phyloP scores from a whole-genome alignment of 2,888 invertebrate genomes.

The Mesorhabditis spiculigera region DNA sequence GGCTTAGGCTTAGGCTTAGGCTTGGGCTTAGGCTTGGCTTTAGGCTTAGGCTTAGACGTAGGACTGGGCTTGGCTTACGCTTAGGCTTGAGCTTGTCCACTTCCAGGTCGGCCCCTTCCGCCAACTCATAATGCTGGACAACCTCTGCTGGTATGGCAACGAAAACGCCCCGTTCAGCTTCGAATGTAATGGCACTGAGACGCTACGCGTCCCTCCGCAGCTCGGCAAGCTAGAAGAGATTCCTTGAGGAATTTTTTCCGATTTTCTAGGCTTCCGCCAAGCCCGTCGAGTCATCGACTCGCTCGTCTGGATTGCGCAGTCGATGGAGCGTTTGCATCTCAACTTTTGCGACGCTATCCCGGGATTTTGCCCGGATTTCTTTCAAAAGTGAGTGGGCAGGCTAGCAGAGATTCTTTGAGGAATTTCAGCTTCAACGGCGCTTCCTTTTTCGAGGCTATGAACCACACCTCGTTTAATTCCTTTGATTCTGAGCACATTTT shows the following conservation, averaged over 20 bases:
- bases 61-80: neutral
- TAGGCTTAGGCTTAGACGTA: no score
- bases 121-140: neutral
- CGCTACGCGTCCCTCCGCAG: conserved; percentile 1
- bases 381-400: neutral
- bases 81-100: neutral
- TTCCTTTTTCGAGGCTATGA: neutral
- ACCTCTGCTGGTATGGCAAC: neutral
- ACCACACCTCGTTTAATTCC: neutral
- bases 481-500: neutral
- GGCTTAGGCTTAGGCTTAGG: neutral
- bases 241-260: neutral
- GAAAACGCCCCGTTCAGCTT: neutral
- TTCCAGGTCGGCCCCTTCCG: neutral
- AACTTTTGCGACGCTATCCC: neutral
- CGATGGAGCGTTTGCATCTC: neutral
- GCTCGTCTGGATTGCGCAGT: neutral
- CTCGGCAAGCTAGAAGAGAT: neutral
- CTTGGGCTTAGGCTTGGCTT: neutral
- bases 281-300: neutral
- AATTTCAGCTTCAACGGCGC: neutral
- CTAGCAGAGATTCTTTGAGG: neutral
- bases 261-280: neutral
- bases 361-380: neutral
- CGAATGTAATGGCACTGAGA: neutral